Base-by-base conservation (phyloP, 2,888 invertebrate genomes). In the Rotaria socialis region DNA sequence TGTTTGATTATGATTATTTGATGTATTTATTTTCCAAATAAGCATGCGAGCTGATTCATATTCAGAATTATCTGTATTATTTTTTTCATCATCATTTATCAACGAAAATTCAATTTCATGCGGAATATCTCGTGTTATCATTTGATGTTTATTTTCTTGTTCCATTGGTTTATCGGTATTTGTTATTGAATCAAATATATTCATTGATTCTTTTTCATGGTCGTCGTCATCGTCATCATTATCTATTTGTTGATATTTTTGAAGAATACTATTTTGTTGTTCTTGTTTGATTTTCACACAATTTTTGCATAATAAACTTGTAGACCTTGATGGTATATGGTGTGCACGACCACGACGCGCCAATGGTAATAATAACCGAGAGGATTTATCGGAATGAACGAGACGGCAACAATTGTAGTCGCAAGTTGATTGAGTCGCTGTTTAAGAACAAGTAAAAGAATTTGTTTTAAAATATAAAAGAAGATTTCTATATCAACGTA, bases 101-200 rank as follows among this genome's bases (percentile, higher is more conserved):
- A 67, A 35, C 16, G 67, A 67, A 67, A 67, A 67, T 35, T 67
- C 67, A 35, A 67, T 67, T 67, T 67, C 67, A 67, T 67, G 67
- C 16, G 67, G 27, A 35, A 67, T 67, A 67, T 55, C 55, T 55
- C 22, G 2, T 55, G 22, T 55, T 2, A 22, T 22, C 55, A 55
- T 55, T 55, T 55, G 19, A 55, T 55, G 55, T 55, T 55, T 19
- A 55, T 67, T 60, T n/a, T 60, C 35, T 19, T 35, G 7, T 41
- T 35, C 67, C 14, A 16, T 27, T 41, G 35, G 4, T 41, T 35
- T 27, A 67, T 67, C 2, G 35, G 35, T 19, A 67, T 67, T 35
- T 35, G 19, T 67, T 7, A 67, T 67, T 67, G 67, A 19, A 19
- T 67, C 35, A 35, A 67, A 67, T 19, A 67, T 67, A 35, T 67